Evolutionary conservation across 2,113 vertebrate genomes (phyloP).

Genomic region (Ciconia stormi): DNA sequence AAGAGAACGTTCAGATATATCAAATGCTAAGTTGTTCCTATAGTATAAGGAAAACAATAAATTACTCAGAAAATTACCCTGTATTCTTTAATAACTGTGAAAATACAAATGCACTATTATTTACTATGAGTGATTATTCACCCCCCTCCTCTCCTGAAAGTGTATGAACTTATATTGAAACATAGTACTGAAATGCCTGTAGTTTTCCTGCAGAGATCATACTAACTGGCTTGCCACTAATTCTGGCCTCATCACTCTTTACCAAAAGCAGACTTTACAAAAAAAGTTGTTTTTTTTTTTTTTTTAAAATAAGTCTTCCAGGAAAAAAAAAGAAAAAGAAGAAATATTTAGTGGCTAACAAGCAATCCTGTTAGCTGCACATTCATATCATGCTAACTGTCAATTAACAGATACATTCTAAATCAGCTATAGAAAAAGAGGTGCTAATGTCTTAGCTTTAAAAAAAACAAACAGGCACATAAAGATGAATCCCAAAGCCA

Average conservation of each 20-base stretch:
- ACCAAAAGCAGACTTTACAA: no score
- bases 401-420: not conserved
- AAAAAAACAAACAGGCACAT: no score
- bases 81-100: not conserved
- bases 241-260: not conserved
- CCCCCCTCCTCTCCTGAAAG: not conserved
- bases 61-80: not conserved
- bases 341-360: not conserved
- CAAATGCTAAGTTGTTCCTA: not conserved
- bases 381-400: not conserved
- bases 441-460: not conserved
- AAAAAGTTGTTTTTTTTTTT: no score
- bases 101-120: not conserved
- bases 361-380: not conserved
- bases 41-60: not conserved
- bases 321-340: no score
- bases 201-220: not conserved
- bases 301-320: not conserved
- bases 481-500: not conserved
- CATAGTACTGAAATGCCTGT: not conserved
- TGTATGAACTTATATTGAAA: not conserved
- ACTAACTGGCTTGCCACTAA: not conserved
- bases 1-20: not conserved
- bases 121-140: not conserved
- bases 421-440: not conserved